These are phyloP conservation scores for Erannis defoliaria DNA, from an alignment of 2,888 invertebrate species.

Conservation along the genomic window DNA sequence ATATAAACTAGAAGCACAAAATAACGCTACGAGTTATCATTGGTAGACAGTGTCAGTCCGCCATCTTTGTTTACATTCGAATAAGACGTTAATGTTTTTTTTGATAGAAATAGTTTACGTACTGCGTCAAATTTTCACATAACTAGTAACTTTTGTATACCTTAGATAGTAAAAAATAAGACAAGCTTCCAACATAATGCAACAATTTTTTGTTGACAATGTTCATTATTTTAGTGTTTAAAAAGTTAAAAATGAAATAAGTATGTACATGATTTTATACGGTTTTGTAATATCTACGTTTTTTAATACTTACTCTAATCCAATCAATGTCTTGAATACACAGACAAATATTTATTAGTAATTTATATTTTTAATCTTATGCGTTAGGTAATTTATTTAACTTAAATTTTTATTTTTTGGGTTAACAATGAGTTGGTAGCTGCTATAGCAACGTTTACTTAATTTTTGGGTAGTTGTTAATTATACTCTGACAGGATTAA, in stretches of 20 bases:
- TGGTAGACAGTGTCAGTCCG: no score
- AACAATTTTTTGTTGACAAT: not conserved
- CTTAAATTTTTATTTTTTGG: slow-evolving; percentile 5
- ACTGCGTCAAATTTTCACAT: no score
- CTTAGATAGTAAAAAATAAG: not conserved
- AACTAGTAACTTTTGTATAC: no score
- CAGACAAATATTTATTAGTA: slow-evolving; percentile 9
- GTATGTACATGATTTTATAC: not conserved
- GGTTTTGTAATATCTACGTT: not conserved
- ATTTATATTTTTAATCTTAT: slow-evolving; percentile 24
- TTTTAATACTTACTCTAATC: not conserved
- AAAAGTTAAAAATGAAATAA: not conserved
- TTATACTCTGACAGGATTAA: no score
- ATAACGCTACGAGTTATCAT: no score
- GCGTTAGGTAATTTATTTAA: slow-evolving; percentile 37
- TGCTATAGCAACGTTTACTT: not conserved
- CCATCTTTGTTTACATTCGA: no score
- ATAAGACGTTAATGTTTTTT: no score
- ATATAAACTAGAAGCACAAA: no score
- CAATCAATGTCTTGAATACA: not conserved
- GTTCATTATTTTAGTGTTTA: not conserved
- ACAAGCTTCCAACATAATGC: not conserved
- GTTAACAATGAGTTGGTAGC: not conserved
- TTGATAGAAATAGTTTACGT: no score
- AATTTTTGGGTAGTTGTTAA: slow-evolving; percentile 7